These are phyloP conservation scores for Xerus inauris DNA, from an alignment of 2,113 vertebrate genomes.

Conservation along the genomic window DNA sequence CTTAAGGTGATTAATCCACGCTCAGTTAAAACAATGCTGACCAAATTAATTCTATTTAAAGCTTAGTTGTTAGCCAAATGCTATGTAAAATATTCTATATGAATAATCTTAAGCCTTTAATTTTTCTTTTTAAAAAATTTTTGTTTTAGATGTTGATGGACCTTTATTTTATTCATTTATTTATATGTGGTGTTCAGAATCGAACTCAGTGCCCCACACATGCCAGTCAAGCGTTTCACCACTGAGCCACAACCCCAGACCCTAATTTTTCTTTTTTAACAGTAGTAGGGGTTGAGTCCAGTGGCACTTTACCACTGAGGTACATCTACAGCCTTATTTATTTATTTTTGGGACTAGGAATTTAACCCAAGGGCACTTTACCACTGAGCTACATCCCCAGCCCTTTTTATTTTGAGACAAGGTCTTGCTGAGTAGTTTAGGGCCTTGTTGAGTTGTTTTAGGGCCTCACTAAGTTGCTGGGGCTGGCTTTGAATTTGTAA, in stretches of 20 bases:
- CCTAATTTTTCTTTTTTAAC: background rate
- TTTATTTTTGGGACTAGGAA: too few species aligned
- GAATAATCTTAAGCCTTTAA: slow-evolving; percentile 54
- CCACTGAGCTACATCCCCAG: too few species aligned
- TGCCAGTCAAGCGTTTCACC: too few species aligned
- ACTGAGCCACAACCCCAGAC: too few species aligned
- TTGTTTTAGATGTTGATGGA: background rate
- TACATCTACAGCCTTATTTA: background rate
- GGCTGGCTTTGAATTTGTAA: background rate
- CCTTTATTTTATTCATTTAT: too few species aligned
- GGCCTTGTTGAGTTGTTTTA: too few species aligned
- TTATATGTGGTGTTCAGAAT: too few species aligned
- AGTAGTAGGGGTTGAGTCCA: background rate
- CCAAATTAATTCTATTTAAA: slow-evolving; percentile 62
- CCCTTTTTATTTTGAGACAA: background rate
- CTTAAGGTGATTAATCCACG: slow-evolving; percentile 51
- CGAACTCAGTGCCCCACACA: too few species aligned
- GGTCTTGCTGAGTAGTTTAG: background rate
- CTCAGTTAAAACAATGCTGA: slow-evolving; percentile 61
- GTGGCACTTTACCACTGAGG: background rate
- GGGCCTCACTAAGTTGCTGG: too few species aligned
- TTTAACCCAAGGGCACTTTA: too few species aligned
- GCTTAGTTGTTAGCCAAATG: slow-evolving; percentile 48
- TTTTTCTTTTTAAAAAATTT: background rate
- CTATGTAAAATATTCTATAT: slow-evolving; percentile 45